phyloP scores from a whole-genome alignment of 2,113 vertebrate species.

The Hemiprocne comata region DNA sequence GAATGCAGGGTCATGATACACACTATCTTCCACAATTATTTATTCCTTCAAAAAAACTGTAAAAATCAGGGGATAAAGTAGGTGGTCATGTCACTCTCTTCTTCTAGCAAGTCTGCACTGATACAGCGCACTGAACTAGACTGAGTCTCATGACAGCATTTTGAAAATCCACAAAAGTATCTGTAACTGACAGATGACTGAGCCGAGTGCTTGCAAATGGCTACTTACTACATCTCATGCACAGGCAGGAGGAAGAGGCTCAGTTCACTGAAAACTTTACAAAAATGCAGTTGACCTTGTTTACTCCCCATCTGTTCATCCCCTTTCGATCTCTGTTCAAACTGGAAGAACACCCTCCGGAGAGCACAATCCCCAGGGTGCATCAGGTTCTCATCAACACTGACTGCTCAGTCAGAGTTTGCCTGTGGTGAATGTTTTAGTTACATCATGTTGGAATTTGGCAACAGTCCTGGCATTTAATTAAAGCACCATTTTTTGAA shows the following conservation, averaged over 20 bases:
- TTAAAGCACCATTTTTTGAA: neutral
- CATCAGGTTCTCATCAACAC: constrained; percentile 18
- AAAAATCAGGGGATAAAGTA: constrained; percentile 36
- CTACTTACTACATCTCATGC: neutral
- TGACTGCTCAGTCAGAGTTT: neutral
- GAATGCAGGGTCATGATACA: constrained; percentile 50
- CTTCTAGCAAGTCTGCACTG: constrained; percentile 1
- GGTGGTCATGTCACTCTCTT: constrained; percentile 23
- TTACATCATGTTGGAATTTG: constrained; percentile 26
- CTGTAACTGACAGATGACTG: neutral
- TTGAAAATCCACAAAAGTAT: neutral
- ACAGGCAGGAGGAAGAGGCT: neutral
- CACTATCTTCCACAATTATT: constrained; percentile 17
- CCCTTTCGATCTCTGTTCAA: neutral
- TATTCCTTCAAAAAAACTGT: neutral
- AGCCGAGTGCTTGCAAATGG: neutral
- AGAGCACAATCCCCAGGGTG: neutral
- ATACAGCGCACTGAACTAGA: neutral
- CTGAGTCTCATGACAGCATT: neutral
- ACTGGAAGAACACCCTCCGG: neutral
- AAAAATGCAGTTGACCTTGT: neutral
- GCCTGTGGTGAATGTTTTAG: neutral
- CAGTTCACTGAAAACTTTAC: neutral
- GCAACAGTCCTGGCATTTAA: constrained; percentile 5
- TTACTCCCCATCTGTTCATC: neutral